Percentiles rank a stretch among this genome's conserved stretches.
Conservation (phyloP, 2,797 vertebrate genomes). For the Oophaga sylvatica region DNA sequence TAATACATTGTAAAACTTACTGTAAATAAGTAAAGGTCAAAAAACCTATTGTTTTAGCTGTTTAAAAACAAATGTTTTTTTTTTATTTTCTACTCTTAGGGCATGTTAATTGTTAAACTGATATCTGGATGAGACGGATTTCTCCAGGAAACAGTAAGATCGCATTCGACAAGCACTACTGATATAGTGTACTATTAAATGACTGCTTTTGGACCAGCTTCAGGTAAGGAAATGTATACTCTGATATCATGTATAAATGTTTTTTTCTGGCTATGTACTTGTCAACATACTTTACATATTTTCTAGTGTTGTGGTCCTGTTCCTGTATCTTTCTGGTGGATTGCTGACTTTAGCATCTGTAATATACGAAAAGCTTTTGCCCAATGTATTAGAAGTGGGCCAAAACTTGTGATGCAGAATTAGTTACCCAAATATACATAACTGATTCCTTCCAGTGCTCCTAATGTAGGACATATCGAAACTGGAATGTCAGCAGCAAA, state of each 20-base stretch:
- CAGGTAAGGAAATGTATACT: conserved; percentile 31
- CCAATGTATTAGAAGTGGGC: neutral
- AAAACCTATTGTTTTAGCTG: neutral
- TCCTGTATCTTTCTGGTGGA: too few relatives aligned
- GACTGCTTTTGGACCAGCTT: conserved; percentile 45
- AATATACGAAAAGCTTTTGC: too few relatives aligned
- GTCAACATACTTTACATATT: too few relatives aligned
- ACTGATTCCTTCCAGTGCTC: neutral
- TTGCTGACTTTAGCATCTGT: too few relatives aligned
- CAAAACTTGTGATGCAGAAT: neutral
- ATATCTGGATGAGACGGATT: conserved; percentile 32
- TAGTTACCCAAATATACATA: neutral
- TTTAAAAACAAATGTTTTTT: neutral
- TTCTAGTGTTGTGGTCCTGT: too few relatives aligned
- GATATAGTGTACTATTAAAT: conserved; percentile 46
- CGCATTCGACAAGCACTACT: conserved; percentile 18
- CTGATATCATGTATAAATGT: neutral
- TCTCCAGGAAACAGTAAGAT: conserved; percentile 32
- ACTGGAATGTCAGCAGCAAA: neutral
- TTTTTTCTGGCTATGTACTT: too few relatives aligned
- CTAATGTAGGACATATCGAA: neutral
- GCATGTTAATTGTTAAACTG: conserved; percentile 19
- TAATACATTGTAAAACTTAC: neutral
- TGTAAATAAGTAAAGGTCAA: neutral
- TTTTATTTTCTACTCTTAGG: conserved; percentile 26